These are phyloP conservation scores for Odontophorus gujanensis DNA, from an alignment of 2,113 vertebrate species.

Conservation along the genomic window DNA sequence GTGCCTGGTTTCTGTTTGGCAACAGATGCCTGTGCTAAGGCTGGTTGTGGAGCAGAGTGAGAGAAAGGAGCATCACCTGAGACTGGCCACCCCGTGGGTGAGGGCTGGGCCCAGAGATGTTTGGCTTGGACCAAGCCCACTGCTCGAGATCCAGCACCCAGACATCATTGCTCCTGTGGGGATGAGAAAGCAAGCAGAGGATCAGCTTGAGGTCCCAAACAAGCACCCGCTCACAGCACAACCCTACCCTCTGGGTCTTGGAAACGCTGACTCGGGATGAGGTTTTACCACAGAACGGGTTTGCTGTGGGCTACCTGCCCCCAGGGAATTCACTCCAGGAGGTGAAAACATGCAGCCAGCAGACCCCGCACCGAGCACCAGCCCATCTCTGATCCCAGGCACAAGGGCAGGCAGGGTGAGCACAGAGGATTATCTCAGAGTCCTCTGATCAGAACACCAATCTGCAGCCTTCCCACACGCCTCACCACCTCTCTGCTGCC, in stretches of 20 bases:
- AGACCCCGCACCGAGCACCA: neutral
- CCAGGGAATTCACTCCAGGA: fast-evolving
- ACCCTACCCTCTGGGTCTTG: fast-evolving
- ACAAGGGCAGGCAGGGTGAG: neutral
- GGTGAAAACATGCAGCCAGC: fast-evolving
- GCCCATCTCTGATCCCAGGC: neutral
- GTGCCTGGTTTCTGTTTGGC: neutral
- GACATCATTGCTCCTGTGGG: constrained; percentile 93
- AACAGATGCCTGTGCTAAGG: neutral
- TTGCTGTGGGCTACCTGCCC: fast-evolving
- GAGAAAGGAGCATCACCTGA: constrained; percentile 81
- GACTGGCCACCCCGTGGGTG: constrained; percentile 96
- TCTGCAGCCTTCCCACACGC: neutral
- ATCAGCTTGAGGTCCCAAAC: no score
- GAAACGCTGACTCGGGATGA: fast-evolving
- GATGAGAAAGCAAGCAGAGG: neutral
- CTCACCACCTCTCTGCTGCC: neutral
- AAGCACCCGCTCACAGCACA: neutral
- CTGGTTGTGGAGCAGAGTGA: neutral
- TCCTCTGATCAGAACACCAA: neutral
- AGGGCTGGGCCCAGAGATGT: constrained; percentile 86
- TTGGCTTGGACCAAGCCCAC: constrained; percentile 97
- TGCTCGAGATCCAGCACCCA: constrained; percentile 98
- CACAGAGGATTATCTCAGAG: neutral
- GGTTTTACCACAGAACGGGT: neutral